Conservation (phyloP, 1,140 invertebrate genomes). For the Cydia fagiglandana region DNA sequence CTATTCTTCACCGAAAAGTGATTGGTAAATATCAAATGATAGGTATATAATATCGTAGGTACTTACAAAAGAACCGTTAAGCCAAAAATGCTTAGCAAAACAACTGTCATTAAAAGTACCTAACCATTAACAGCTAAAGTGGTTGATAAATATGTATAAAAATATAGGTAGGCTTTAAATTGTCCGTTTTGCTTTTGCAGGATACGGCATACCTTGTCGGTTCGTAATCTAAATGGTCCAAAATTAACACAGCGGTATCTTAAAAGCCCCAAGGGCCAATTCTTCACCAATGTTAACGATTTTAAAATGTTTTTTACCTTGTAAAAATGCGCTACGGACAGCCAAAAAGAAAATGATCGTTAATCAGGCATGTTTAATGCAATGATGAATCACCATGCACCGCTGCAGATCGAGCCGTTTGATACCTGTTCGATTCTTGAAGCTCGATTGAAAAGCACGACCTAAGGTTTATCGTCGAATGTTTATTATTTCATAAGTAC, state of each 20-base stretch:
- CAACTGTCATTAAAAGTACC: not conserved
- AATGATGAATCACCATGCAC: constrained; percentile 12
- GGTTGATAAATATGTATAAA: not conserved
- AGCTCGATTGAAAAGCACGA: constrained; percentile 16
- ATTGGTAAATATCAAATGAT: too few species aligned
- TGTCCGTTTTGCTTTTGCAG: not conserved
- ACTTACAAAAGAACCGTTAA: too few species aligned
- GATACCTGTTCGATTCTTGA: not conserved
- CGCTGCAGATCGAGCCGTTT: constrained; percentile 20
- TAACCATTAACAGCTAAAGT: not conserved
- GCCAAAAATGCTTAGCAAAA: not conserved
- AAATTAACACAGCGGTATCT: constrained; percentile 30
- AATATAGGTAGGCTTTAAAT: constrained; percentile 3
- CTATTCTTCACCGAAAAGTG: too few species aligned
- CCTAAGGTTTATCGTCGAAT: not conserved
- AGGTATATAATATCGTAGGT: too few species aligned
- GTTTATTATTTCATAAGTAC: not conserved
- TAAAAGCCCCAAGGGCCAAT: constrained; percentile 28
- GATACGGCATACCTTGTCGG: constrained; percentile 20
- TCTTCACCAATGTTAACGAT: constrained; percentile 26
- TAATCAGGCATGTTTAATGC: constrained; percentile 22
- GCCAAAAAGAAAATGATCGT: constrained; percentile 28
- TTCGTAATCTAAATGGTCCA: constrained; percentile 28
- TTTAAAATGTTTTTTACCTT: constrained; percentile 1
- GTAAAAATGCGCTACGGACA: constrained; percentile 12